Evolutionary conservation across 2,113 vertebrate species (phyloP).

Genomic region (Tringa solitaria): DNA sequence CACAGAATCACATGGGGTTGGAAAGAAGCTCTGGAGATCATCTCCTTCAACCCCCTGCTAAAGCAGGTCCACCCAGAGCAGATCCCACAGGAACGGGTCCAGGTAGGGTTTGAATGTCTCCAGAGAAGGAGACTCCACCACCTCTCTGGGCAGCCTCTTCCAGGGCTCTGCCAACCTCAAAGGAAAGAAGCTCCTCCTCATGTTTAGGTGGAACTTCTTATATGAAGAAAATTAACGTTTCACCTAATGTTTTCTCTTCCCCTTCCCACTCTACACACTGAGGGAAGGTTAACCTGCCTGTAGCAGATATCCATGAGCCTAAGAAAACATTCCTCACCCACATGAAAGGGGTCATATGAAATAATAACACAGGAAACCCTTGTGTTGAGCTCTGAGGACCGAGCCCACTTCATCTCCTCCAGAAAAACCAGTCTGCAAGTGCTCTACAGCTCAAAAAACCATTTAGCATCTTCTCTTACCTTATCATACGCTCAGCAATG

Average conservation of each 20-base stretch:
- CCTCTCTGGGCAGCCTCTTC: too few species aligned
- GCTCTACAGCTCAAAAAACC: background rate
- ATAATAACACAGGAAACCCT: background rate
- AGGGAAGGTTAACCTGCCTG: background rate
- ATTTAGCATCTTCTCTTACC: background rate
- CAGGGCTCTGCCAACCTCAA: too few species aligned
- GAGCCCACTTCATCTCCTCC: background rate
- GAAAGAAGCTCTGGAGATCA: too few species aligned
- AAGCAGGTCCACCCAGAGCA: too few species aligned
- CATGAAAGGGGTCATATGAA: background rate
- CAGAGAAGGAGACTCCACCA: too few species aligned
- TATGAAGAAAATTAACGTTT: background rate
- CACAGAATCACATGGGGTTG: too few species aligned
- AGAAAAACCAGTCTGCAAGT: background rate
- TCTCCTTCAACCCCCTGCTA: too few species aligned
- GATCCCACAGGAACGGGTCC: too few species aligned
- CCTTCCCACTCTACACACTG: background rate
- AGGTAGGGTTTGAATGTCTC: too few species aligned
- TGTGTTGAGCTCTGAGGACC: background rate
- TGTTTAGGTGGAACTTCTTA: too few species aligned
- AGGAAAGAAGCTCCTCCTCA: too few species aligned
- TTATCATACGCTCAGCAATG: fast-evolving
- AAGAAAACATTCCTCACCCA: background rate
- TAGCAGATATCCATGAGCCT: background rate
- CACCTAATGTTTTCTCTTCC: background rate